These are phyloP conservation scores for Subanguina moxae DNA, from an alignment of 1,140 invertebrate species.

Conservation along the genomic window DNA sequence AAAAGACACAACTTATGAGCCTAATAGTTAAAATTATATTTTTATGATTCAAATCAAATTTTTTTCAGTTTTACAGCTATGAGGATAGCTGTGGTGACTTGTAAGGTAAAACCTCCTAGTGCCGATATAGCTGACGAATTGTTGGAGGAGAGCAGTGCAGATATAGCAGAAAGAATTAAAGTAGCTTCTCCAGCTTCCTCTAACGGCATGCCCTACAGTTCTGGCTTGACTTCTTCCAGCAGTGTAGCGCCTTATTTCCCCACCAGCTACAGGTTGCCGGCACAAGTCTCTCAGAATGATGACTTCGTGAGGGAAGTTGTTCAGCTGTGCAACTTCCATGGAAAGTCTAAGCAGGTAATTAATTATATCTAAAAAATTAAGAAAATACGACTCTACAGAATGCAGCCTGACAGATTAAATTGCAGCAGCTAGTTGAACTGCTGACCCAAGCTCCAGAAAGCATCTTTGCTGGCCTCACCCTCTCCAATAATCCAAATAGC, in stretches of 20 bases:
- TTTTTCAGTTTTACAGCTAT: conserved; percentile 53
- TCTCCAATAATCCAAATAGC: background rate
- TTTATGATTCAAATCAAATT: no score
- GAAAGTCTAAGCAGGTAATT: conserved; percentile 55
- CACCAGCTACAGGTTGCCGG: conserved; percentile 36
- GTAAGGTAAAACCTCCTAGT: conserved; percentile 59
- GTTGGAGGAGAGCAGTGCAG: conserved; percentile 3
- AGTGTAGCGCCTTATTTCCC: background rate
- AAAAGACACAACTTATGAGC: no score
- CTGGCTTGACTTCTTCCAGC: background rate
- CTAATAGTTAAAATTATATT: no score
- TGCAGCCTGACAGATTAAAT: background rate
- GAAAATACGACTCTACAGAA: no score
- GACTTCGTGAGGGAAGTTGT: conserved; percentile 54
- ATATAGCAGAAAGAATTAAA: conserved; percentile 11
- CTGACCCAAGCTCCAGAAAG: conserved; percentile 6
- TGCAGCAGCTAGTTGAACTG: conserved; percentile 5
- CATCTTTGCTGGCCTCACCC: conserved; percentile 1
- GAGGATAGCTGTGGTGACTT: conserved; percentile 59
- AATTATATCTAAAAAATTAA: background rate
- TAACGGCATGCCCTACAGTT: background rate
- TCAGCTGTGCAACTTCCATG: conserved; percentile 56
- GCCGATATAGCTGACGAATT: conserved; percentile 42
- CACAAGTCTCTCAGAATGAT: conserved; percentile 36
- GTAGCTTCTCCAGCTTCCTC: conserved; percentile 20